phyloP scores from a whole-genome alignment of 2,113 vertebrate species.

The Calypte anna region DNA sequence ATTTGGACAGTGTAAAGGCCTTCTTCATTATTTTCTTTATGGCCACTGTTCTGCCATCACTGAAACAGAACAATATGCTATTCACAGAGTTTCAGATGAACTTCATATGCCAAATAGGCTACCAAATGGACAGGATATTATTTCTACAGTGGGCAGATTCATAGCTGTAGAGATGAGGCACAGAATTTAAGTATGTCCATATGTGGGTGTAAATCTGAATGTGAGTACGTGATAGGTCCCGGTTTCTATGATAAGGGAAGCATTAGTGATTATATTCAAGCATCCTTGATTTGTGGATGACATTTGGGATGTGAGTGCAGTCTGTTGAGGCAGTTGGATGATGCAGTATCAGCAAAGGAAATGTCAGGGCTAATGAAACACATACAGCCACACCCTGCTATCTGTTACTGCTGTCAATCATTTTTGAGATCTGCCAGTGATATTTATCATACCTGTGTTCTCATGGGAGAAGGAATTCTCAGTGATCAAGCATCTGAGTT shows the following conservation, averaged over 20 bases:
- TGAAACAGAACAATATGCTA: conserved; percentile 54
- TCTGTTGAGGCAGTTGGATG: not conserved
- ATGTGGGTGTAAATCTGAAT: not conserved
- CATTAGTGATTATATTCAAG: not conserved
- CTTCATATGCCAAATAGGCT: not conserved
- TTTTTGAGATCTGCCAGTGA: not conserved
- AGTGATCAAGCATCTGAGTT: not conserved
- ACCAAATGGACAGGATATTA: not conserved
- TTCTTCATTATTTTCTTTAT: conserved; percentile 86
- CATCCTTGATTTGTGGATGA: not conserved
- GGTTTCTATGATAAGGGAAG: not conserved
- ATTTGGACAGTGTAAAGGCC: conserved; percentile 80
- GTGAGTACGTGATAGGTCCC: not conserved
- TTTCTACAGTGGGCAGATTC: not conserved
- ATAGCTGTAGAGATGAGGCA: not conserved
- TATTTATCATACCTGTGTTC: not conserved
- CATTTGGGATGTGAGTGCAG: not conserved
- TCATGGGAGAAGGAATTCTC: not conserved
- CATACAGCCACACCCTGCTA: not conserved
- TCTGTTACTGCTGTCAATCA: not conserved
- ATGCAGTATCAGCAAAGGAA: not conserved
- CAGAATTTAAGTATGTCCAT: not conserved
- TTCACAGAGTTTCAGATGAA: not conserved
- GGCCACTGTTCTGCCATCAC: conserved; percentile 84
- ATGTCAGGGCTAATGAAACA: not conserved